Conservation (phyloP, 2,113 vertebrate species). For the Podarcis cretensis region DNA sequence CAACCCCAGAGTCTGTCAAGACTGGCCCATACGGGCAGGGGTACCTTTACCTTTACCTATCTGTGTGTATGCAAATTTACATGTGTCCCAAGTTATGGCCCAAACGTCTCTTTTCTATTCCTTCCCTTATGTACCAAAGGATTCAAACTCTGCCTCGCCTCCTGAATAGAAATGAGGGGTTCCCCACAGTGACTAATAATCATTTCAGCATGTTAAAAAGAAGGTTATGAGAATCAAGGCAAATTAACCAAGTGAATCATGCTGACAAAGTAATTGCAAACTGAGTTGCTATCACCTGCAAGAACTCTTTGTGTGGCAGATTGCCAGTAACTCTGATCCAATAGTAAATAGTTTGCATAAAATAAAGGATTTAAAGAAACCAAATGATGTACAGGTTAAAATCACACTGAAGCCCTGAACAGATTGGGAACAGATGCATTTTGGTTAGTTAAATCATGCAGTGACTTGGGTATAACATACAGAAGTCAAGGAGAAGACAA, state of each 20-base stretch:
- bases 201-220: constrained; percentile 12
- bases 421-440: not conserved
- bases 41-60: no score
- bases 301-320: not conserved
- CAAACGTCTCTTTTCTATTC: not conserved
- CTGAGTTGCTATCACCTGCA: not conserved
- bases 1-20: no score
- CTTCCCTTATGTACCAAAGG: not conserved
- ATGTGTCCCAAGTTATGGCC: not conserved
- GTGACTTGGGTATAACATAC: not conserved
- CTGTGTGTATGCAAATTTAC: not conserved
- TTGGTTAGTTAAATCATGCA: constrained; percentile 18
- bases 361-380: not conserved
- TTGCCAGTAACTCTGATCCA: constrained; percentile 18
- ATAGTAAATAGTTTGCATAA: not conserved
- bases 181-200: not conserved
- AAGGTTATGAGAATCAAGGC: constrained; percentile 19
- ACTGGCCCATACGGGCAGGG: no score
- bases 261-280: constrained; percentile 31
- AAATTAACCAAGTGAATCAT: constrained; percentile 13
- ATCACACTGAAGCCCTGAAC: not conserved
- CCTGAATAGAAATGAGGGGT: constrained; percentile 4
- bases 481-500: not conserved
- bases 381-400: not conserved
- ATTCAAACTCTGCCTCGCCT: not conserved